Percentiles rank a stretch among this genome's conserved stretches.
phyloP scores from a whole-genome alignment of 2,888 invertebrate species.

The Villa cingulata region DNA sequence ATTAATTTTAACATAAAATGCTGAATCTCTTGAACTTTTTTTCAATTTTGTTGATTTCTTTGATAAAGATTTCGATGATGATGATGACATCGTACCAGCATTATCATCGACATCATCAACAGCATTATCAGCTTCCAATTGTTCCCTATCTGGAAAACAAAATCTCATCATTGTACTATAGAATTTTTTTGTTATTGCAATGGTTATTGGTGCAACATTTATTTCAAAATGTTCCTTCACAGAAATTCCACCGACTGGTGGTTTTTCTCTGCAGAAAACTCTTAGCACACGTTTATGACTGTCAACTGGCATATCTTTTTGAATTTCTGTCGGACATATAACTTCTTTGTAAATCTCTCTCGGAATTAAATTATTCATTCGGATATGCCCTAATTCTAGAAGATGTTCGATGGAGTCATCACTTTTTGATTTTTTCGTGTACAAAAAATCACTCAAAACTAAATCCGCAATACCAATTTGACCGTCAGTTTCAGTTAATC shows the following conservation, averaged over 20 bases:
- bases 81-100: constrained; percentile 39
- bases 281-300: constrained; percentile 75
- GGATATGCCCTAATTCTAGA: constrained; percentile 87
- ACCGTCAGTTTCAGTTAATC: constrained; percentile 93
- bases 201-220: constrained; percentile 86
- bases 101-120: constrained; percentile 45
- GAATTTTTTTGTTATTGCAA: constrained; percentile 87
- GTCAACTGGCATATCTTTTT: constrained; percentile 78
- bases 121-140: constrained; percentile 52
- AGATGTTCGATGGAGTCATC: constrained; percentile 97
- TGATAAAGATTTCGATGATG: no score
- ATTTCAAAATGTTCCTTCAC: constrained; percentile 99
- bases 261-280: constrained; percentile 89
- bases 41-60: constrained; percentile 32
- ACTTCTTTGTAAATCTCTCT: constrained; percentile 90
- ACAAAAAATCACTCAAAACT: constrained; percentile 89
- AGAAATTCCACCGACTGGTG: constrained; percentile 96
- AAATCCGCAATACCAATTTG: constrained; percentile 96
- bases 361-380: constrained; percentile 88
- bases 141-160: constrained; percentile 90
- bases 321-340: constrained; percentile 61
- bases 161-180: constrained; percentile 95
- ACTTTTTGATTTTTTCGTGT: constrained; percentile 90
- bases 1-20: constrained; percentile 71
- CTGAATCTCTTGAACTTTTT: constrained; percentile 63